These are phyloP conservation scores for Anthopleura xanthogrammica DNA, from an alignment of 92 coral and sea anemone species.

Conservation along the genomic window DNA sequence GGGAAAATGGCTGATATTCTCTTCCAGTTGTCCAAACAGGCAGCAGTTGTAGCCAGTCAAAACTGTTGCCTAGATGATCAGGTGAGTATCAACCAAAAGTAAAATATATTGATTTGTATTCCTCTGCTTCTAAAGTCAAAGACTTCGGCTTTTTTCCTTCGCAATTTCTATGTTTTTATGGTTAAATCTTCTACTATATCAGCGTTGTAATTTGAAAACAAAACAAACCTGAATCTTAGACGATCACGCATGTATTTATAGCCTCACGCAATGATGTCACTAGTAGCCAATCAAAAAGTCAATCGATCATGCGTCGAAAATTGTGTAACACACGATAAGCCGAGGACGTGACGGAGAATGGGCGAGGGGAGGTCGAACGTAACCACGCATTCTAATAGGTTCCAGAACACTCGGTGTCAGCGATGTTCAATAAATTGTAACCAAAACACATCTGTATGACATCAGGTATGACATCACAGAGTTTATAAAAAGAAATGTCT, in stretches of 20 bases:
- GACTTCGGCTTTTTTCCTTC: neutral
- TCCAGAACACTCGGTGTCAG: neutral
- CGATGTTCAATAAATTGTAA: too few relatives aligned
- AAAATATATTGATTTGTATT: neutral
- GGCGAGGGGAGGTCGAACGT: neutral
- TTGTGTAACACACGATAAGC: neutral
- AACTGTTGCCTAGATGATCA: neutral
- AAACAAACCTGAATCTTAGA: neutral
- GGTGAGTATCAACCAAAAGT: conserved; percentile 1
- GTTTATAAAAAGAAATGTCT: too few relatives aligned
- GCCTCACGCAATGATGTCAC: conserved; percentile 75
- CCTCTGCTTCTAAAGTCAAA: neutral
- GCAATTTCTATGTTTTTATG: neutral
- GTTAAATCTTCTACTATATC: neutral
- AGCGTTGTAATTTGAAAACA: neutral
- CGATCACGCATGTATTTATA: neutral
- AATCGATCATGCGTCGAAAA: conserved; percentile 10
- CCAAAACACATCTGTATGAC: too few relatives aligned
- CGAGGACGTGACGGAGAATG: neutral
- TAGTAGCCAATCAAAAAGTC: conserved; percentile 79
- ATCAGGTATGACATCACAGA: too few relatives aligned
- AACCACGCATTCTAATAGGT: neutral
- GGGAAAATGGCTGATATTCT: conserved; percentile 12
- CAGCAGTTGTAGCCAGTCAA: neutral
- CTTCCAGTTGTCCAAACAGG: conserved; percentile 4